Percentiles rank a stretch among this genome's conserved stretches.
Evolutionary conservation across 2,888 invertebrate species (phyloP).

Genomic region (Drosophila peninsularis): DNA sequence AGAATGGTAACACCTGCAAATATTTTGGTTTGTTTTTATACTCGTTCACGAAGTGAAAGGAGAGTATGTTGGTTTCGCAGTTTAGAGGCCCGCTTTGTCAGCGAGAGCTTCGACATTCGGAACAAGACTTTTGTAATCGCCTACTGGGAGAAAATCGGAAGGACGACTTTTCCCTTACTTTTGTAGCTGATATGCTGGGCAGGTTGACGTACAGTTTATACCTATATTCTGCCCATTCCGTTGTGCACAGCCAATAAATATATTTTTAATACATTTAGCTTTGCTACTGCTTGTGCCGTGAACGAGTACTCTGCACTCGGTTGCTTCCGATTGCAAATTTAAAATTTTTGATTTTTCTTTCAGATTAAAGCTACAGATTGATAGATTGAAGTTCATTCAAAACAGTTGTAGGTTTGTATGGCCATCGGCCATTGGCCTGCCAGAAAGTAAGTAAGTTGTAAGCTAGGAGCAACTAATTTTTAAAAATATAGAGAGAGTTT

Average conservation of each 20-base stretch:
- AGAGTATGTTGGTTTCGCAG: not conserved
- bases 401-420: not conserved
- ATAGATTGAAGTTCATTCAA: not conserved
- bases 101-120: not conserved
- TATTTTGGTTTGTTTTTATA: slow-evolving; percentile 80
- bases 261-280: not conserved
- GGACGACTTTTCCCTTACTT: too few species aligned
- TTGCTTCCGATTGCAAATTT: not conserved
- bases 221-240: too few species aligned
- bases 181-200: too few species aligned
- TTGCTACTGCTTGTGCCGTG: not conserved
- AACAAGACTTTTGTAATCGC: not conserved
- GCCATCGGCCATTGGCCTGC: slow-evolving; percentile 12
- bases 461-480: not conserved
- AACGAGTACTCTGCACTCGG: slow-evolving; percentile 1
- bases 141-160: too few species aligned
- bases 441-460: slow-evolving; percentile 3
- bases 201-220: too few species aligned
- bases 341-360: not conserved
- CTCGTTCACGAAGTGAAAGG: not conserved
- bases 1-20: slow-evolving; percentile 99
- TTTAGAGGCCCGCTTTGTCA: too few species aligned
- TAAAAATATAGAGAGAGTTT: not conserved
- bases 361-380: slow-evolving; percentile 8
- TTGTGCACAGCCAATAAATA: too few species aligned